Percentiles rank a stretch among this genome's conserved stretches.
Conservation (phyloP, 2,797 vertebrate species). For the Nyctalus aviator region DNA sequence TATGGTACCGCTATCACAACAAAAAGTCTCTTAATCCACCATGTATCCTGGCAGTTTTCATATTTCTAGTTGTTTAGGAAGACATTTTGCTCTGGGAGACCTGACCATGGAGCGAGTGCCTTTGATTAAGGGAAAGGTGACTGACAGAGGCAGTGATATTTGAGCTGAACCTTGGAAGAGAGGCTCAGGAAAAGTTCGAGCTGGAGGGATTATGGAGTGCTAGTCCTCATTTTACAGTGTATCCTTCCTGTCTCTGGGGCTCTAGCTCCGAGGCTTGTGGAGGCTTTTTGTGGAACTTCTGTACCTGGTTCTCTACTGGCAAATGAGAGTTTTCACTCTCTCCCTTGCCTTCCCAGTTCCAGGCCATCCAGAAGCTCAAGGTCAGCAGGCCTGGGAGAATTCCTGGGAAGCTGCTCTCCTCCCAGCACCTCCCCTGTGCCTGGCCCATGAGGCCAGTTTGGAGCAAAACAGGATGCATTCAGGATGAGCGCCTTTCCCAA, state of each 20-base stretch:
- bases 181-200: not conserved
- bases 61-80: not conserved
- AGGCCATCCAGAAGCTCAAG: slow-evolving; percentile 61
- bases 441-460: slow-evolving; percentile 58
- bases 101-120: not conserved
- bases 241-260: not conserved
- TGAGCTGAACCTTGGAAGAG: slow-evolving; percentile 60
- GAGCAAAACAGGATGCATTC: slow-evolving; percentile 82
- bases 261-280: not conserved
- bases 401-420: slow-evolving; percentile 57
- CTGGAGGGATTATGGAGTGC: not conserved
- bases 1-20: not conserved
- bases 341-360: not conserved
- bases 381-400: slow-evolving; percentile 56
- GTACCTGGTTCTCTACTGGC: not conserved
- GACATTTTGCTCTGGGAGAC: not conserved
- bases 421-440: not conserved
- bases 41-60: slow-evolving; percentile 16
- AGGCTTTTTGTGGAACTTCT: slow-evolving; percentile 16
- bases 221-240: slow-evolving; percentile 5
- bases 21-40: not conserved
- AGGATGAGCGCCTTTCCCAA: slow-evolving; percentile 74
- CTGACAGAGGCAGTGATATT: slow-evolving; percentile 48
- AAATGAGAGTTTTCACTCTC: slow-evolving; percentile 24
- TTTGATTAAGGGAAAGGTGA: slow-evolving; percentile 54